A percentile compares a stretch with the other conserved stretches of the same genome.
phyloP scores from a whole-genome alignment of 2,888 invertebrate species.

The Epinotia demarniana region DNA sequence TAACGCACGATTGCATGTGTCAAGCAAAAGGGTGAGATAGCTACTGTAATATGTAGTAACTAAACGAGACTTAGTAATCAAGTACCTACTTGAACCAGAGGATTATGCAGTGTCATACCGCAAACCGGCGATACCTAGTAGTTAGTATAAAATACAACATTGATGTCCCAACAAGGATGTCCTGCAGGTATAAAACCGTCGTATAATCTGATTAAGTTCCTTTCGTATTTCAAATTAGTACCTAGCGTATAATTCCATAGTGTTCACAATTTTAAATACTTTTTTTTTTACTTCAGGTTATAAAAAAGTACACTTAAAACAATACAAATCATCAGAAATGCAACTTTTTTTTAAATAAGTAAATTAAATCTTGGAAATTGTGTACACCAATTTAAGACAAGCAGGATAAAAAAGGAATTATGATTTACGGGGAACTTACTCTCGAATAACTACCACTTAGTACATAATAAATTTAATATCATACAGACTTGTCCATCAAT shows the following conservation, averaged over 20 bases:
- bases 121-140: conserved; percentile 10
- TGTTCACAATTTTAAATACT: conserved; percentile 26
- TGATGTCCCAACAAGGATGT: conserved; percentile 4
- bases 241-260: conserved; percentile 40
- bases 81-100: background rate
- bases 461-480: conserved; percentile 47
- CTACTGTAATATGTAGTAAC: too few species aligned
- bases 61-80: too few species aligned
- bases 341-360: conserved; percentile 29
- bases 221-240: conserved; percentile 33
- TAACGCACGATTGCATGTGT: too few species aligned
- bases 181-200: conserved; percentile 8
- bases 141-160: conserved; percentile 8
- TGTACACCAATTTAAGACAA: conserved; percentile 55
- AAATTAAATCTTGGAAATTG: conserved; percentile 46
- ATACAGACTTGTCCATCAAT: conserved; percentile 45
- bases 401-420: conserved; percentile 49
- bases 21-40: too few species aligned
- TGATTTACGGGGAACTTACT: conserved; percentile 29
- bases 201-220: conserved; percentile 20
- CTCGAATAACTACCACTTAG: conserved; percentile 41
- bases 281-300: conserved; percentile 11
- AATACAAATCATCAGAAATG: conserved; percentile 27
- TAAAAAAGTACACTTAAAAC: background rate
- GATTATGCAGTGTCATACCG: conserved; percentile 10